Conservation (phyloP, 2,113 vertebrate genomes). For the Larimichthys polyactis region DNA sequence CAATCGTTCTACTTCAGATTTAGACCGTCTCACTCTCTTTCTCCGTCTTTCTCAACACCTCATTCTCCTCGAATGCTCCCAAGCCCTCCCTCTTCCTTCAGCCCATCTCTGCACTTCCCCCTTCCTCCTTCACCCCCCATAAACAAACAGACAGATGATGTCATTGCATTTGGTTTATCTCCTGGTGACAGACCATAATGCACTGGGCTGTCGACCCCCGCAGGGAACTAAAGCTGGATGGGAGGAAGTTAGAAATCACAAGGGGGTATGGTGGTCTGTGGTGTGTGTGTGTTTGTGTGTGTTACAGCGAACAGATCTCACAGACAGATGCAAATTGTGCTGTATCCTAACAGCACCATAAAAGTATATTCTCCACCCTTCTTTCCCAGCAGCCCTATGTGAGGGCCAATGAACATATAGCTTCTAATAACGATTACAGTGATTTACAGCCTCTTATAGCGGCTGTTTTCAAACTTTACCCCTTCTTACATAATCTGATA, state of each 20-base stretch:
- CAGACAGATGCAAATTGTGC: slow-evolving; percentile 46
- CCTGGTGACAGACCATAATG: slow-evolving; percentile 66
- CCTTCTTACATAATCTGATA: no score
- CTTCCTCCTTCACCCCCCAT: neutral
- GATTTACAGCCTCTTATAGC: neutral
- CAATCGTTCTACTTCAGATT: neutral
- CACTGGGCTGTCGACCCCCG: slow-evolving; percentile 45
- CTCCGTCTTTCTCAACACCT: slow-evolving; percentile 17
- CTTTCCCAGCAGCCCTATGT: neutral
- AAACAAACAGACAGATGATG: slow-evolving; percentile 76
- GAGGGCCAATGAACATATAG: neutral
- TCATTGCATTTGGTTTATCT: slow-evolving; percentile 76
- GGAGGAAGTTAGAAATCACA: slow-evolving; percentile 61
- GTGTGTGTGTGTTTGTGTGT: slow-evolving; percentile 17
- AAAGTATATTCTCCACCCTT: slow-evolving; percentile 3
- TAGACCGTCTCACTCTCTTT: neutral
- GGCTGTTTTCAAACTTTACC: neutral
- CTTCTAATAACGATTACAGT: slow-evolving; percentile 5
- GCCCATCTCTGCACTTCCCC: slow-evolving; percentile 8
- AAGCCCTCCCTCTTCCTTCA: slow-evolving; percentile 25
- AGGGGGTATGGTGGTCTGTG: slow-evolving; percentile 13
- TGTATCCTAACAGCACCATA: slow-evolving; percentile 7
- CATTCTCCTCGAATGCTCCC: slow-evolving; percentile 21
- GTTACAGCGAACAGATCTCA: slow-evolving; percentile 38
- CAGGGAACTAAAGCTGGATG: slow-evolving; percentile 37